Evolutionary conservation across 2,113 vertebrate genomes (phyloP).

Genomic region (Elachura formosa): DNA sequence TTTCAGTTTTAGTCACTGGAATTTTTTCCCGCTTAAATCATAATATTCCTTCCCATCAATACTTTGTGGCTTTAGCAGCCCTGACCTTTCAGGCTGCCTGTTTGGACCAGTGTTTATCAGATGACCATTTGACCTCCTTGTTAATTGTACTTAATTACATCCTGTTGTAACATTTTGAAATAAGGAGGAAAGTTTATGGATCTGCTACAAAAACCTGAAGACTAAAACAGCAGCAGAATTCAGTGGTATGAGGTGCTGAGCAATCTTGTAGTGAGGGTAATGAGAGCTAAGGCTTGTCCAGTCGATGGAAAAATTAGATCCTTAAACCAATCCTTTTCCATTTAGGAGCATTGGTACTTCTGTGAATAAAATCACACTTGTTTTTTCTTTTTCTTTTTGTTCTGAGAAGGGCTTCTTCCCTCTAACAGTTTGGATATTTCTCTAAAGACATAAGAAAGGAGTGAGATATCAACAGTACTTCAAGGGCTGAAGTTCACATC

Average conservation of each 20-base stretch:
- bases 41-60: conserved; percentile 52
- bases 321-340: neutral
- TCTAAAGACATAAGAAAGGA: neutral
- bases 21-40: conserved; percentile 48
- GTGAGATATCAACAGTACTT: neutral
- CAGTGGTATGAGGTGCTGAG: neutral
- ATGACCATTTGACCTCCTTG: conserved; percentile 81
- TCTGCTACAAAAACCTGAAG: conserved; percentile 27
- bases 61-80: conserved; percentile 68
- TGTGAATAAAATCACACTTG: neutral
- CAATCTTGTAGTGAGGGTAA: neutral
- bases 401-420: neutral
- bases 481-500: neutral
- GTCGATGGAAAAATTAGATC: neutral
- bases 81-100: conserved; percentile 67
- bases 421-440: neutral
- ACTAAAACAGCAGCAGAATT: neutral
- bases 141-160: conserved; percentile 87
- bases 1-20: neutral
- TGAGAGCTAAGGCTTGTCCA: neutral
- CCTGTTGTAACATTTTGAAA: conserved; percentile 80
- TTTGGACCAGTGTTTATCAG: conserved; percentile 75
- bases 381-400: neutral
- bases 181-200: conserved; percentile 56
- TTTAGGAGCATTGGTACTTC: neutral